Percentiles rank a stretch among this genome's conserved stretches.
Conservation (phyloP, 2,888 invertebrate genomes). For the Cloeon dipterum region DNA sequence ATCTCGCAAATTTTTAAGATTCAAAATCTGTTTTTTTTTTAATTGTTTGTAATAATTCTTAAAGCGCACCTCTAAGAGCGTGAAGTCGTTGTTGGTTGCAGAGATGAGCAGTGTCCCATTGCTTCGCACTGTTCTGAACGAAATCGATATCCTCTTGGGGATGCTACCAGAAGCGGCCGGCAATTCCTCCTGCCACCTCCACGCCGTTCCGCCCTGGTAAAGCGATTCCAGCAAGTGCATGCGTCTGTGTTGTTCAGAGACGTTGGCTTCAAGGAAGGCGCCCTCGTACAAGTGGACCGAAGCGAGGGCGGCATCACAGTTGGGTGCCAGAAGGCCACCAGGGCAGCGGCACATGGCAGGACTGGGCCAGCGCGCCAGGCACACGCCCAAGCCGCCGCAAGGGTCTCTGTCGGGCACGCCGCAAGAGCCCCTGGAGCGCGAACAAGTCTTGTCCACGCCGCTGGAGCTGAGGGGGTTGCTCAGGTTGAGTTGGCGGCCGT, state of each 20-base stretch:
- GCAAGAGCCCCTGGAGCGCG: slow-evolving; percentile 15
- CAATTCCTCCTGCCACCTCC: slow-evolving; percentile 22
- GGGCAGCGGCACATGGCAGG: slow-evolving; percentile 35
- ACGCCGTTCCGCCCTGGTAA: slow-evolving; percentile 46
- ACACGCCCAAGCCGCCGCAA: slow-evolving; percentile 41
- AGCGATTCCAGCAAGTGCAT: slow-evolving; percentile 66
- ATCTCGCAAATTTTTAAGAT: too few relatives aligned
- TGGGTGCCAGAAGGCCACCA: slow-evolving; percentile 37
- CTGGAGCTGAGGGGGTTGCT: slow-evolving; percentile 49
- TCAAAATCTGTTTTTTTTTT: too few relatives aligned
- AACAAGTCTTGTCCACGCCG: slow-evolving; percentile 53
- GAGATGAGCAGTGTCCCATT: slow-evolving; percentile 70
- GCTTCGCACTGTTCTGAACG: slow-evolving; percentile 54
- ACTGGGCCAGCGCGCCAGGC: slow-evolving; percentile 62
- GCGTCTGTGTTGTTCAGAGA: slow-evolving; percentile 59
- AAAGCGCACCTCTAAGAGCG: slow-evolving; percentile 40
- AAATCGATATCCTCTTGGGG: slow-evolving; percentile 50
- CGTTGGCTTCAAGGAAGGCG: slow-evolving; percentile 49
- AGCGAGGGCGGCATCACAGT: slow-evolving; percentile 55
- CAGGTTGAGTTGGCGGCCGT: slow-evolving; percentile 61
- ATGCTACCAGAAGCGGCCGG: slow-evolving; percentile 18
- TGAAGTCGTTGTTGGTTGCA: slow-evolving; percentile 69
- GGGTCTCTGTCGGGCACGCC: slow-evolving; percentile 18
- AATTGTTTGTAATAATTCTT: neutral
- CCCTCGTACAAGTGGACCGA: slow-evolving; percentile 58